Conservation (phyloP, 1,140 invertebrate species). For the Brachionus manjavacas region DNA sequence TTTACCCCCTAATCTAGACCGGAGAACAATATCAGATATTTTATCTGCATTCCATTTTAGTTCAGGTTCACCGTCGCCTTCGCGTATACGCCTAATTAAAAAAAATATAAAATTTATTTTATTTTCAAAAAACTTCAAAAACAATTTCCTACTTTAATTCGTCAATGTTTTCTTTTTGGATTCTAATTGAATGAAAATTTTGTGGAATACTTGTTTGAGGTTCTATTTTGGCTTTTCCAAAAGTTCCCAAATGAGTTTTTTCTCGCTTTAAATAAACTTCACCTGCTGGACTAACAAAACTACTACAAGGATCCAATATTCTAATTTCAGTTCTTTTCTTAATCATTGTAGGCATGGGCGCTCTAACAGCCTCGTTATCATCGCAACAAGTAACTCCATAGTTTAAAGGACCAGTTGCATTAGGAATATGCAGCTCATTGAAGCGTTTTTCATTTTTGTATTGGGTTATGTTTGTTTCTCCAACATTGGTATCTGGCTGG, state of each 20-base stretch:
- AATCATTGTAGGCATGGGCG: background rate
- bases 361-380: background rate
- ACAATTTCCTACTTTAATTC: conserved; percentile 1
- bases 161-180: background rate
- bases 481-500: conserved; percentile 20
- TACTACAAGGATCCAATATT: conserved; percentile 27
- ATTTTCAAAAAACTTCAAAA: background rate
- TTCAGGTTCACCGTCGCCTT: background rate
- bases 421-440: conserved; percentile 11
- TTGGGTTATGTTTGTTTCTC: conserved; percentile 2
- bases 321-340: conserved; percentile 22
- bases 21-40: conserved; percentile 29
- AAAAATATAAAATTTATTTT: background rate
- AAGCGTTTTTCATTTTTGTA: background rate
- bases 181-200: conserved; percentile 5
- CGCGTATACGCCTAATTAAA: background rate
- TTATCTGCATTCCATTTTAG: conserved; percentile 25
- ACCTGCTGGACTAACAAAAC: conserved; percentile 27
- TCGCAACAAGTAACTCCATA: conserved; percentile 20
- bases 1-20: conserved; percentile 15
- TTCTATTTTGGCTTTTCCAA: background rate
- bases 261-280: background rate
- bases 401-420: background rate
- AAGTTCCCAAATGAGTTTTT: conserved; percentile 8
- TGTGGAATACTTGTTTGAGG: conserved; percentile 28